These are phyloP conservation scores for Pantherophis alleghaniensis DNA, from an alignment of 2,797 vertebrate genomes.

Conservation along the genomic window DNA sequence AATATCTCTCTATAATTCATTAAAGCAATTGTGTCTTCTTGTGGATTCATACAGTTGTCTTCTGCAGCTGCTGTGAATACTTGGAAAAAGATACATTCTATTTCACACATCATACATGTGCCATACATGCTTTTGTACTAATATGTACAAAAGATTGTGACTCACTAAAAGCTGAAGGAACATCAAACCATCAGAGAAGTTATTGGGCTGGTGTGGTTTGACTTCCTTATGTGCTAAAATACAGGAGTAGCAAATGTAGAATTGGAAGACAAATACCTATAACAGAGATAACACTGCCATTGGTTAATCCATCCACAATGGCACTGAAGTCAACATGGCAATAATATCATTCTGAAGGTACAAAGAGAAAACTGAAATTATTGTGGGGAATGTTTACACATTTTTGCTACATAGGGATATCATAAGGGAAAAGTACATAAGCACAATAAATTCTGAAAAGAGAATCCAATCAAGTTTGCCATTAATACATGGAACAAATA, in stretches of 20 bases:
- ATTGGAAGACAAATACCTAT: conserved; percentile 12
- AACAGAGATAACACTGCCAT: conserved; percentile 30
- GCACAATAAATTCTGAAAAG: neutral
- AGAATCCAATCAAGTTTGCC: neutral
- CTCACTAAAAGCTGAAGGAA: conserved; percentile 54
- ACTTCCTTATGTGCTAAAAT: conserved; percentile 54
- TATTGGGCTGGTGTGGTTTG: conserved; percentile 61
- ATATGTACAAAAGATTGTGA: conserved; percentile 2
- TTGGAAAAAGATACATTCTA: neutral
- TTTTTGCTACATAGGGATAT: neutral
- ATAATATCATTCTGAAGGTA: neutral
- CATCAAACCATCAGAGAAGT: conserved; percentile 2
- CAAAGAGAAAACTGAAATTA: neutral
- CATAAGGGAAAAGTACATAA: neutral
- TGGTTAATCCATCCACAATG: neutral
- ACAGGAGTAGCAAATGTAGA: conserved; percentile 47
- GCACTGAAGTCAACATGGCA: neutral
- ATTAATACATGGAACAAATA: neutral
- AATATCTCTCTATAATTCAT: neutral
- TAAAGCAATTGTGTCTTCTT: neutral
- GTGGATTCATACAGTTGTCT: neutral
- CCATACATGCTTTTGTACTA: neutral
- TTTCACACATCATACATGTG: neutral
- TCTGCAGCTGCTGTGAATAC: neutral
- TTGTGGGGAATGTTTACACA: neutral